These are phyloP conservation scores for Phocides pigmalion DNA, from an alignment of 1,140 invertebrate species.

Conservation along the genomic window DNA sequence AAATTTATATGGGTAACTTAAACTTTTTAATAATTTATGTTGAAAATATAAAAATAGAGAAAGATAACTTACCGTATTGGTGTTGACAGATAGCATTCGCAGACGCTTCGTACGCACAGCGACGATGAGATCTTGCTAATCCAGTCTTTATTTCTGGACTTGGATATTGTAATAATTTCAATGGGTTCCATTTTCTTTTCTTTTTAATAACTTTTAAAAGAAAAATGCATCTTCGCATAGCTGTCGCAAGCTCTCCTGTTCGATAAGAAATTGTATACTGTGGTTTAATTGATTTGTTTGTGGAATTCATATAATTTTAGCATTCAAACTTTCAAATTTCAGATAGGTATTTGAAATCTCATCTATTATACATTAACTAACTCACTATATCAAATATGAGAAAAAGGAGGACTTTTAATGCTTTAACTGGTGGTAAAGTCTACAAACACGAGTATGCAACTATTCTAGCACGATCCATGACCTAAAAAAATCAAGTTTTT, in stretches of 20 bases:
- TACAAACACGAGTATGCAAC: too few relatives aligned
- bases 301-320: too few relatives aligned
- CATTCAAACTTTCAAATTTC: too few relatives aligned
- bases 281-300: background rate
- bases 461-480: too few relatives aligned
- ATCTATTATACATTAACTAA: too few relatives aligned
- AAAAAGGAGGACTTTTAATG: too few relatives aligned
- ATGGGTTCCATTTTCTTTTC: background rate
- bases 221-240: slow-evolving; percentile 3
- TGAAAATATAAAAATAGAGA: slow-evolving; percentile 2
- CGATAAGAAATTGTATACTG: background rate
- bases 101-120: slow-evolving; percentile 37
- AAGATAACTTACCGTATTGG: slow-evolving; percentile 4
- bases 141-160: background rate
- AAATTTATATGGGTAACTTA: too few relatives aligned
- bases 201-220: background rate
- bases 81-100: slow-evolving; percentile 35
- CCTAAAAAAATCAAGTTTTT: too few relatives aligned
- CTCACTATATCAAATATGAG: too few relatives aligned
- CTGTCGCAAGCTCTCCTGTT: background rate
- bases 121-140: slow-evolving; percentile 6
- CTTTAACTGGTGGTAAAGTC: too few relatives aligned
- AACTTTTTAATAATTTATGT: too few relatives aligned
- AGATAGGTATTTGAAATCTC: too few relatives aligned
- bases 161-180: background rate